These are phyloP conservation scores for Allobates femoralis DNA, from an alignment of 2,797 vertebrate species.

Conservation along the genomic window DNA sequence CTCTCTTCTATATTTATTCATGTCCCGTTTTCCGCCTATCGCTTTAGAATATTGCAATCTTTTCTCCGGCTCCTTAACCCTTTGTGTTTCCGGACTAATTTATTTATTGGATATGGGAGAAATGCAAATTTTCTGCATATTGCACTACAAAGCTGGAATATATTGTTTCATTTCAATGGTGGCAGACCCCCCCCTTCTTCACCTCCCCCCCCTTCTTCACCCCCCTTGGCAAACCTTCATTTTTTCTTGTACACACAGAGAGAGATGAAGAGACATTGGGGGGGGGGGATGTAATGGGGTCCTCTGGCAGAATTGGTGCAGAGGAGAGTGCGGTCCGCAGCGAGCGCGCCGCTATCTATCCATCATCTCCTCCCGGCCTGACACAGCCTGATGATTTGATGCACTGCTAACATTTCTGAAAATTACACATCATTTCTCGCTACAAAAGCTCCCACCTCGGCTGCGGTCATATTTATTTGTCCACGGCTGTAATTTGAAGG, in stretches of 20 bases:
- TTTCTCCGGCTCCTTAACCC: conserved; percentile 29
- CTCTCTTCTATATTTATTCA: conserved; percentile 44
- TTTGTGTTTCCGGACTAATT: neutral
- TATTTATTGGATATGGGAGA: neutral
- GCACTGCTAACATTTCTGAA: conserved; percentile 54
- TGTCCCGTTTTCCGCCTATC: conserved; percentile 5
- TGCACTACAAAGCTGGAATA: conserved; percentile 12
- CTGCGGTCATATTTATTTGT: conserved; percentile 34
- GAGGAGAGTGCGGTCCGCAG: conserved; percentile 27
- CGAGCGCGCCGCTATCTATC: neutral
- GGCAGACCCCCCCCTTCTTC: neutral
- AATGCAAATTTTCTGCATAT: conserved; percentile 10
- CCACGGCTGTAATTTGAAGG: conserved; percentile 13
- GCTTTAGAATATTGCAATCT: conserved; percentile 18
- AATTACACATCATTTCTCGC: conserved; percentile 50
- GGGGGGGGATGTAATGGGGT: neutral
- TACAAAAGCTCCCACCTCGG: conserved; percentile 49
- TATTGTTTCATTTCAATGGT: conserved; percentile 44
- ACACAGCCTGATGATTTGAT: conserved; percentile 32
- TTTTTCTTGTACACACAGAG: neutral
- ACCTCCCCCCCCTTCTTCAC: too few relatives aligned
- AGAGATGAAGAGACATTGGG: conserved; percentile 1
- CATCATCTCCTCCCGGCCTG: neutral
- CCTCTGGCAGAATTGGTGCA: conserved; percentile 26
- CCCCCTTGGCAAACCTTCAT: neutral